These are phyloP conservation scores for Sepioteuthis lessoniana DNA, from an alignment of 2,888 invertebrate species.

Conservation along the genomic window DNA sequence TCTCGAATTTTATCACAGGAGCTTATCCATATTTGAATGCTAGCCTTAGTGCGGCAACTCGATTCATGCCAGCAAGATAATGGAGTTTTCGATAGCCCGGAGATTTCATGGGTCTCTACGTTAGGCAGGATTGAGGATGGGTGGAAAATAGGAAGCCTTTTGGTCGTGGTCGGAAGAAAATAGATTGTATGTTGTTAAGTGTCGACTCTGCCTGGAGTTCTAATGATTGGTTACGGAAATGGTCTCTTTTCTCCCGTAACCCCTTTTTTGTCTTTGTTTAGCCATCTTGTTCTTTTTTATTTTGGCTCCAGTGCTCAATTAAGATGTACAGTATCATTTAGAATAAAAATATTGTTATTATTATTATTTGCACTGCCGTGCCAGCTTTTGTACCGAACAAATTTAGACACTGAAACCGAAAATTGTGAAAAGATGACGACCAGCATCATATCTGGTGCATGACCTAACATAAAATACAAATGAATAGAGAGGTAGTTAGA, in stretches of 20 bases:
- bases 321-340: no score
- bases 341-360: no score
- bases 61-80: background rate
- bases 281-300: background rate
- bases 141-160: background rate
- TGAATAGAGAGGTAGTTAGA: no score
- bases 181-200: conserved; percentile 33
- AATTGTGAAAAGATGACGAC: no score
- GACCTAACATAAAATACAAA: no score
- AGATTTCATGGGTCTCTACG: conserved; percentile 16
- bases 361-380: no score
- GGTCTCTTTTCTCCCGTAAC: background rate
- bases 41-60: background rate
- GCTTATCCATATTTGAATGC: no score
- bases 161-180: conserved; percentile 11
- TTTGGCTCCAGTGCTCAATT: no score
- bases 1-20: background rate
- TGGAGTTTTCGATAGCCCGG: background rate
- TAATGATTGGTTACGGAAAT: background rate
- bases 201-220: background rate
- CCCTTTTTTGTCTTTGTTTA: background rate
- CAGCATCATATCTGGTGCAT: no score
- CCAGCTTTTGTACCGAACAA: no score
- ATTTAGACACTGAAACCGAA: no score
- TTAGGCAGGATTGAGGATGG: background rate